Percentiles rank a stretch among this genome's conserved stretches.
Evolutionary conservation across 2,113 vertebrate genomes (phyloP).

Genomic region (Montifringilla adamsi): DNA sequence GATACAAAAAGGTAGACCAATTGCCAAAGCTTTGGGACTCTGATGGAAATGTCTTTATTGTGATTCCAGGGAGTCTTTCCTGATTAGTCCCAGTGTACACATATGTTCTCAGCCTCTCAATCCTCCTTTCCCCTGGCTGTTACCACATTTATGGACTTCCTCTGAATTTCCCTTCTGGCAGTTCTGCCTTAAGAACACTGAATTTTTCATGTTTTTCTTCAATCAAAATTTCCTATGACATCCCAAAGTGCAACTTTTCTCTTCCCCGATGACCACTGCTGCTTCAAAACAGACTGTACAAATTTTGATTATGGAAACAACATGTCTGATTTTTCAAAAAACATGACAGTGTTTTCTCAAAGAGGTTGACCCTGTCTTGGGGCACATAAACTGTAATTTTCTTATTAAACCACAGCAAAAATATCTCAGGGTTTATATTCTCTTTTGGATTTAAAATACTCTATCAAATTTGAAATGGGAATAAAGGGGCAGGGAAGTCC

Average conservation of each 20-base stretch:
- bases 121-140: neutral
- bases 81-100: neutral
- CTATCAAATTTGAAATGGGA: neutral
- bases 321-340: neutral
- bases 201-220: neutral
- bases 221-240: neutral
- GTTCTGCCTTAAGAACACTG: neutral
- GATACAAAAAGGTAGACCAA: neutral
- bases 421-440: neutral
- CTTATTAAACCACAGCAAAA: neutral
- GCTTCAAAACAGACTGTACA: neutral
- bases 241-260: neutral
- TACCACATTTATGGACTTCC: neutral
- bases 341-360: neutral
- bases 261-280: neutral
- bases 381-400: neutral
- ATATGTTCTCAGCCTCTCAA: neutral
- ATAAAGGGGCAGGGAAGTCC: fast-evolving
- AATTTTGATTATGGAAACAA: neutral
- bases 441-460: neutral
- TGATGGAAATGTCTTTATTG: neutral
- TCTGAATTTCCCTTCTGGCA: neutral
- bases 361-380: neutral
- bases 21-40: neutral
- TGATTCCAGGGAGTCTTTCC: neutral